Evolutionary conservation across 2,113 vertebrate genomes (phyloP).

Genomic region (Apteryx mantelli): DNA sequence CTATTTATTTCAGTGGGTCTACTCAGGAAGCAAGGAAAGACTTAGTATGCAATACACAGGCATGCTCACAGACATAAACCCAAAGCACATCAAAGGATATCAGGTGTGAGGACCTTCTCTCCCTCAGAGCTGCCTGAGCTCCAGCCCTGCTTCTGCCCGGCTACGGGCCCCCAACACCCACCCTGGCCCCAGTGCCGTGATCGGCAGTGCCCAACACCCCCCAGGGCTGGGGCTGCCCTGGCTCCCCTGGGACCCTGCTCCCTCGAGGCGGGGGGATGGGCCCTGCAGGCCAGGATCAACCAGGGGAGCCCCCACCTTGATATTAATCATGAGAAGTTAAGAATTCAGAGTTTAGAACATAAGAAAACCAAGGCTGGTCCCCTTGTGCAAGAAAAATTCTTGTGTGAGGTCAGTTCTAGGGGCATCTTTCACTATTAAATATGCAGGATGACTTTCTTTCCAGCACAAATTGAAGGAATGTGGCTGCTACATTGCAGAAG

Average conservation of each 20-base stretch:
- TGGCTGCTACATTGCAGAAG: neutral
- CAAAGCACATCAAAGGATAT: neutral
- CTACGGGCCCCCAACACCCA: no score
- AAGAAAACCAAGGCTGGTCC: neutral
- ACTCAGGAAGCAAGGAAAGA: no score
- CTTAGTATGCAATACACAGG: neutral
- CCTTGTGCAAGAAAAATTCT: neutral
- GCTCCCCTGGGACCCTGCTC: fast-evolving
- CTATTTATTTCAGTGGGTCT: neutral
- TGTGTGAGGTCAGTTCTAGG: neutral
- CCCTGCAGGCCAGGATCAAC: neutral
- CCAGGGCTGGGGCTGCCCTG: fast-evolving
- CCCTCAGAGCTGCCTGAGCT: neutral
- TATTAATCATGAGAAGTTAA: neutral
- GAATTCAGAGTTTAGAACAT: neutral
- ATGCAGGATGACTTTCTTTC: neutral
- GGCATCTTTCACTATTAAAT: neutral
- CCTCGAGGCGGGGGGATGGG: fast-evolving
- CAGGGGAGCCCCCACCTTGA: neutral
- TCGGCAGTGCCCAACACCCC: neutral
- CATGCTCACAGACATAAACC: neutral
- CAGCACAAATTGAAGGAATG: neutral
- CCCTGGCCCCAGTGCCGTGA: no score
- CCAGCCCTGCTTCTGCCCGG: neutral
- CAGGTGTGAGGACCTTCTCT: neutral